phyloP scores from a whole-genome alignment of 1,140 invertebrate species.

The Bombus superbus region DNA sequence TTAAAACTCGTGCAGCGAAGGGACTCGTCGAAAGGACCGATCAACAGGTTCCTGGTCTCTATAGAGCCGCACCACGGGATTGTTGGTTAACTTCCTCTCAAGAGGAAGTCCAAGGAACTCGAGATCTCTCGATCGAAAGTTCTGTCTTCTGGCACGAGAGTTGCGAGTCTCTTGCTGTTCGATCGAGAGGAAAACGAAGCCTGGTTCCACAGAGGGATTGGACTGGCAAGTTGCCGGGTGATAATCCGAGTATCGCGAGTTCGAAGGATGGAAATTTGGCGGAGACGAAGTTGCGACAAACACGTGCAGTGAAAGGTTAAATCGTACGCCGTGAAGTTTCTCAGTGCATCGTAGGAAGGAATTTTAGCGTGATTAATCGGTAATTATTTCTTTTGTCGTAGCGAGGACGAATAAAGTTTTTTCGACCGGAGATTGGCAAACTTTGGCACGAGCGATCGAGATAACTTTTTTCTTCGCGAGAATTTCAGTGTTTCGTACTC shows the following conservation, averaged over 20 bases:
- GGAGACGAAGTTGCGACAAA: not conserved
- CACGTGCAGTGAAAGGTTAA: not conserved
- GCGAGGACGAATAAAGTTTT: not conserved
- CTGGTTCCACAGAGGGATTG: not conserved
- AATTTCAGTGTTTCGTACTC: too few relatives aligned
- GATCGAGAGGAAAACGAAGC: not conserved
- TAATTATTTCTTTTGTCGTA: too few relatives aligned
- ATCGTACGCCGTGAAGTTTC: not conserved
- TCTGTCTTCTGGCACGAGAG: not conserved
- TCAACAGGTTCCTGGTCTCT: conserved; percentile 28
- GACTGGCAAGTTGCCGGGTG: not conserved
- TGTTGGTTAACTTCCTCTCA: not conserved
- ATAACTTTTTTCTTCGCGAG: too few relatives aligned
- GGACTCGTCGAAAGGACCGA: not conserved
- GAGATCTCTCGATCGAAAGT: not conserved
- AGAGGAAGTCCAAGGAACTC: not conserved
- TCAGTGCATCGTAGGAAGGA: not conserved
- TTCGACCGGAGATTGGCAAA: not conserved
- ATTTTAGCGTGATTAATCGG: too few relatives aligned
- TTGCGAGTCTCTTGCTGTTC: not conserved
- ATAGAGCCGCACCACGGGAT: not conserved
- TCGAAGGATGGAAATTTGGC: not conserved
- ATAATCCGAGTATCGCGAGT: too few relatives aligned
- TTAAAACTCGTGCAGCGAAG: too few relatives aligned
- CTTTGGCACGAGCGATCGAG: not conserved